Evolutionary conservation across 2,113 vertebrate genomes (phyloP), one percentile per base, ranked within the genome.

Genomic region (Corapipo altera): DNA sequence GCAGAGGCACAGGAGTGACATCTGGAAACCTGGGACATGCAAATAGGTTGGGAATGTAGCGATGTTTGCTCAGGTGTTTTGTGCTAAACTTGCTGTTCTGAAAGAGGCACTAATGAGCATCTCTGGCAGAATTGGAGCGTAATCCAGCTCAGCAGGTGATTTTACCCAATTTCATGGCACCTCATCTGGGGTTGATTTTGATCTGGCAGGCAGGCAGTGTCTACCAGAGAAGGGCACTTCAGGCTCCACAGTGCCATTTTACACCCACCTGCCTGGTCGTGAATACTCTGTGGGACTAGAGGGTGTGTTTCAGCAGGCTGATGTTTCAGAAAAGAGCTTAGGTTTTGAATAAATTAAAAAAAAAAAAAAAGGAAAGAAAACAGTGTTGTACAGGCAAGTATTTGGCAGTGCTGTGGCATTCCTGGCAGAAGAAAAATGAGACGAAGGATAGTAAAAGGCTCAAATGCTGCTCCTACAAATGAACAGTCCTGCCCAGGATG

Each of bases 51-150:
- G 66, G 52, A 91, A 67, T 0, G 2, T 0, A 1, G 24, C 33
- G 13, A 33, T 93, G 51, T 93, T 96, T 92, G 85, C 55, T 90
- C 85, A 85, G 85, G 82, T 85, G 88, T 49, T 71, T 57, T 6
- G 6, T 58, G 37, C 55, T 44, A 46, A 85, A 48, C 37, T 23
- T 44, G 21, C 48, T 79, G 37, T 75, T 79, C 71, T 94, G 82
- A 85, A 88, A 82, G 90, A 85, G 13, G 14, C 65, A 76, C 69
- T 90, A 88, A 85, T 88, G 85, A 93, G 51, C 54, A 35, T 5
- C 27, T 19, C 12, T 1, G 2, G 2, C 26, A 72, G 61, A 58
- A 79, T 27, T 3, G 0, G 11, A 35, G 33, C 52, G 61, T 58
- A 22, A 70, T 88, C 75, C 66, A 79, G 43, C n/a, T 37, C 43